These are phyloP conservation scores for Meloidogyne exigua DNA, from an alignment of 1,140 invertebrate species.

Conservation along the genomic window DNA sequence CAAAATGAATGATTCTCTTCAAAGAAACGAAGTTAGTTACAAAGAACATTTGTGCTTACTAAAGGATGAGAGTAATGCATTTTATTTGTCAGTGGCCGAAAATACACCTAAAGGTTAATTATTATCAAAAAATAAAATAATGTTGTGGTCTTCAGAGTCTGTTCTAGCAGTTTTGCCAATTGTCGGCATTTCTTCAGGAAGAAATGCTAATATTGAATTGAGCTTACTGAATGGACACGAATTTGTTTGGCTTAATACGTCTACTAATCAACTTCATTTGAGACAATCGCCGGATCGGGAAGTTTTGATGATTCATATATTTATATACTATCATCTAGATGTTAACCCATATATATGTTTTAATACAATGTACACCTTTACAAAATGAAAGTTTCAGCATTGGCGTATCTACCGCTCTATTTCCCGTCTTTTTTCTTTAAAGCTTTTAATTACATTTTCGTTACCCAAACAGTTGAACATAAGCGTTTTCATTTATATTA, in stretches of 20 bases:
- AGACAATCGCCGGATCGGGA: constrained; percentile 45
- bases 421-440: not conserved
- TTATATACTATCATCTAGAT: constrained; percentile 28
- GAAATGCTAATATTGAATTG: constrained; percentile 29
- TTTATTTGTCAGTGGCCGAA: constrained; percentile 47
- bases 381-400: not conserved
- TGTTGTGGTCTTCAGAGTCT: constrained; percentile 33
- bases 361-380: constrained; percentile 47
- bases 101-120: constrained; percentile 21
- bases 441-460: not conserved
- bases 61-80: constrained; percentile 45
- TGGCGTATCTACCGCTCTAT: constrained; percentile 10
- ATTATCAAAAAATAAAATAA: not conserved
- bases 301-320: not conserved
- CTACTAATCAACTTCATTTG: constrained; percentile 39
- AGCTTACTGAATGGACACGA: constrained; percentile 29
- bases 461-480: constrained; percentile 44
- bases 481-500: constrained; percentile 73
- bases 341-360: constrained; percentile 40
- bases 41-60: constrained; percentile 31
- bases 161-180: constrained; percentile 37
- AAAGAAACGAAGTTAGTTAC: no score
- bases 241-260: constrained; percentile 39
- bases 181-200: constrained; percentile 24
- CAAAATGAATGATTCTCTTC: not conserved